phyloP scores from a whole-genome alignment of 2,888 invertebrate genomes.

The Altica lythri region DNA sequence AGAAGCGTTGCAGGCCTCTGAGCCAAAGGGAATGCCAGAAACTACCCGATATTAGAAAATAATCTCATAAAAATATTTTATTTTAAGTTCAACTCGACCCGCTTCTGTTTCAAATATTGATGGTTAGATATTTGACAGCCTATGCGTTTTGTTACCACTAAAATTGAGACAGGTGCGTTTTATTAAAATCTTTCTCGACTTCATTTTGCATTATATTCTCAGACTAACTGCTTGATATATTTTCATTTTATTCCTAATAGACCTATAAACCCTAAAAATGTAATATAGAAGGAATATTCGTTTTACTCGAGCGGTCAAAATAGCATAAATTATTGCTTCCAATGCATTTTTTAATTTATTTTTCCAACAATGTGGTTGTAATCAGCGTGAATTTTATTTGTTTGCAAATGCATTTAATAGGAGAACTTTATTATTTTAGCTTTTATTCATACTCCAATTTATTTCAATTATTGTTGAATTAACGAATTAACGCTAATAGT shows the following conservation, averaged over 20 bases:
- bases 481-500: no score
- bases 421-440: no score
- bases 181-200: slow-evolving; percentile 43
- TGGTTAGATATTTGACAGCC: slow-evolving; percentile 45
- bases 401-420: no score
- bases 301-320: background rate
- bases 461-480: no score
- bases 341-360: background rate
- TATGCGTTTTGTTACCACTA: slow-evolving; percentile 47
- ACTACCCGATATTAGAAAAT: no score
- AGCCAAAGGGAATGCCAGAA: no score
- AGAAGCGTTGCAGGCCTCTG: no score
- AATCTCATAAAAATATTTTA: background rate
- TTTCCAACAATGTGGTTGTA: no score
- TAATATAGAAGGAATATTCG: slow-evolving; percentile 6
- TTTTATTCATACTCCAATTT: no score
- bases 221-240: slow-evolving; percentile 29
- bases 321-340: background rate
- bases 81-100: background rate
- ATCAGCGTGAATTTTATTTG: no score
- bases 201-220: slow-evolving; percentile 35
- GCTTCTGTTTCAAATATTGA: background rate
- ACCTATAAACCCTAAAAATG: slow-evolving; percentile 16
- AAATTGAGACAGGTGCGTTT: slow-evolving; percentile 48
- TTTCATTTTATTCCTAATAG: slow-evolving; percentile 29